Evolutionary conservation across 30 jellyfish, hydroid and myxozoan species (phyloP), one percentile per base, ranked within the genome.

Genomic region (Hydractinia echinata): DNA sequence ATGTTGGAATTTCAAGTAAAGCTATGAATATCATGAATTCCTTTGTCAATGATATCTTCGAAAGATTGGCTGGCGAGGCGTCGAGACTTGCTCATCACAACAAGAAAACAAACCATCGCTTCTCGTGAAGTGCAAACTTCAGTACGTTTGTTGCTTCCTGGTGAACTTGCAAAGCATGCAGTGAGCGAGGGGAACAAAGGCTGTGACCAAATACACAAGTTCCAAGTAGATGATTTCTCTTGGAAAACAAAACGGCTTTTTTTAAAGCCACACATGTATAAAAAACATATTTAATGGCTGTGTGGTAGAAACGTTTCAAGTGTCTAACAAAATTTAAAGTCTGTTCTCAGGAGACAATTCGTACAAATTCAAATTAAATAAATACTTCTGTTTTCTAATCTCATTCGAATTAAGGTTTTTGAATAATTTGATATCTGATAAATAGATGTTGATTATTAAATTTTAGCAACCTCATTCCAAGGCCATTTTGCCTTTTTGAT

Each of bases 21-120:
- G 97, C 99, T 7, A 95, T 95, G 99, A 83, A 94, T 77, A 95
- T 95, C 76, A 88, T 88, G 97, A 88, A 95, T 91, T 88, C 96
- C 51, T 95, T 95, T 64, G 97, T 89, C 30, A 95, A 85, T 67
- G 98, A 89, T 73, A 85, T 89, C n/a, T 95, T 95, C 76, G 99
- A 95, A 61, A 53, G 99, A 68, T 83, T 95, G 64, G 99, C 99
- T 48, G 88, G 85, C 21, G 97, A 95, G 87, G 97, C 99, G 13
- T 95, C 99, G 10, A 83, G 86, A 55, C 82, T 95, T 50, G 89
- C 97, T 0, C 91, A 66, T 18, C 94, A 94, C 81, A 94, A 94
- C 84, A 94, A 94, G 79, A 79, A n/a, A 79, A 62, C 52, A 91
- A 52, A 94, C 99, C 55, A 91, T 91, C 5, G 69, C 96, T n/a